Conservation (phyloP, 1,140 invertebrate genomes). For the Anadara kagoshimensis region DNA sequence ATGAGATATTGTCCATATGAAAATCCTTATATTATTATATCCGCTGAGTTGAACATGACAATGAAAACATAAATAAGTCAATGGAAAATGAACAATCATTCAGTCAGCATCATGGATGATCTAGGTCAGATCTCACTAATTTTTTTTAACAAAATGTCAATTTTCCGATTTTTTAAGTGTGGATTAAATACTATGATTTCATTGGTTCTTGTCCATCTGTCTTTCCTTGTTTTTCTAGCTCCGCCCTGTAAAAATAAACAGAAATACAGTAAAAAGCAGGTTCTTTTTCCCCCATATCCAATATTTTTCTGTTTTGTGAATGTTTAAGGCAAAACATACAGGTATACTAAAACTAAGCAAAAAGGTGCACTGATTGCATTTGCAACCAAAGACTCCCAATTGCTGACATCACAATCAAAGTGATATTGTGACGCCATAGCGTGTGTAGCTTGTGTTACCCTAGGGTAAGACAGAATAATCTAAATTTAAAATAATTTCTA, state of each 20-base stretch:
- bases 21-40: too few relatives aligned
- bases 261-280: neutral
- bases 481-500: neutral
- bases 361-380: neutral
- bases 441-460: neutral
- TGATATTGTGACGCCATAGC: neutral
- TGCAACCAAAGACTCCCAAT: neutral
- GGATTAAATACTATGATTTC: conserved; percentile 55
- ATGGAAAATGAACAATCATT: too few relatives aligned
- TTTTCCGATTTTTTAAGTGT: neutral
- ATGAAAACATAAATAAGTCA: too few relatives aligned
- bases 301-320: neutral
- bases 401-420: too few relatives aligned
- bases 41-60: too few relatives aligned
- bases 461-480: neutral
- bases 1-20: too few relatives aligned
- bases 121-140: too few relatives aligned
- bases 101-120: too few relatives aligned
- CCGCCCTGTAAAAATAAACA: conserved; percentile 61
- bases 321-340: neutral
- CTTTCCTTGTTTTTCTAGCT: conserved; percentile 73
- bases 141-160: too few relatives aligned
- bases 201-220: conserved; percentile 70
- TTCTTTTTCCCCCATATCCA: neutral
- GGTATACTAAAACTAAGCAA: neutral